Evolutionary conservation across 2,888 invertebrate genomes (phyloP), one percentile per base, ranked within the genome.

Genomic region (Drosophila leonis): DNA sequence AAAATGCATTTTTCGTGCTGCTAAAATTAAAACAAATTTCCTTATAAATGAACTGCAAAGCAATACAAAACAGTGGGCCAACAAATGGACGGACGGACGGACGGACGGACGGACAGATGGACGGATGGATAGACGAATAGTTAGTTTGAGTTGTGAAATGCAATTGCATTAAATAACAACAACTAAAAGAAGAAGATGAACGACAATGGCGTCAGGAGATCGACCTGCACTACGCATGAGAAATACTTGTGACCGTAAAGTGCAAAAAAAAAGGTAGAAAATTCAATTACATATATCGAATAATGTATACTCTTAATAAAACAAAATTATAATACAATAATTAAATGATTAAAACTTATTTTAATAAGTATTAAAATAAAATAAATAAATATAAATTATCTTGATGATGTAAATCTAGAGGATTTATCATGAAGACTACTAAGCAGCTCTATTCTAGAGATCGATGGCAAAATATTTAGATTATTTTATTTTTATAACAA

Each of bases 11-110:
- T 71, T 46, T 27, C 54, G 48, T 27, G 41, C 37, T 13, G 55
- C 74, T 78, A 87, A 75, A 84, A 68, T 71, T 73, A 70, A 63
- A 60, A 67, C 10, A 37, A 54, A 69, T 77, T 75, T 83, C 62
- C 70, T 69, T 78, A 66, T 65, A 88, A 76, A 80, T 57, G 69
- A 33, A 31, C 57, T 37, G 59, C 48, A 49, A 68, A 66, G 52
- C 71, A 33, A 64, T 39, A 15, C 83, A 77, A 64, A 59, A 73
- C 81, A 86, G 69, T 83, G 89, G 81, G 83, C 68, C 80, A 72
- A 67, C 80, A 80, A 70, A 67, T 77, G 39, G 37, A 27, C 27
- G 18, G 35, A 39, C 46, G 6, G 65, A 15, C 20, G 7, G 33
- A 46, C 52, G 18, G 24, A 6, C 3, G 1, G 42, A 37, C 15